phyloP scores from a whole-genome alignment of 2,113 vertebrate genomes.

The Coryphaenoides rupestris region DNA sequence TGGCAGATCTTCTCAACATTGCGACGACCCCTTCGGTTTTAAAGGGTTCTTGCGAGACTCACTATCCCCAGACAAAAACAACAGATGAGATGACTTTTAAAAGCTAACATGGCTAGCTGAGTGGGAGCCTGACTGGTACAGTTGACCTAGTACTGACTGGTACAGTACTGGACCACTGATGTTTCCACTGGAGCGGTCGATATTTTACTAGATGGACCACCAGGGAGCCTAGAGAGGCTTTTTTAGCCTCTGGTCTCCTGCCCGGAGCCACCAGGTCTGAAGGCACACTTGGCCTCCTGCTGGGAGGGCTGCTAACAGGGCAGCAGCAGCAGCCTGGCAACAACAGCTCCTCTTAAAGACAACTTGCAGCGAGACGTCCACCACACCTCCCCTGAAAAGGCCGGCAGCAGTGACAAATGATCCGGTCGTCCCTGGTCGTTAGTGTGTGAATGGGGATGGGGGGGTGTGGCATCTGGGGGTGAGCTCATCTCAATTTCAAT shows the following conservation, averaged over 20 bases:
- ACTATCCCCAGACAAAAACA: too few species aligned
- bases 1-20: too few species aligned
- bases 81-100: too few species aligned
- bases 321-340: slow-evolving; percentile 11
- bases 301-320: background rate
- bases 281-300: slow-evolving; percentile 1
- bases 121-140: too few species aligned
- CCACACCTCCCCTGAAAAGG: slow-evolving; percentile 34
- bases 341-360: slow-evolving; percentile 18
- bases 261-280: slow-evolving; percentile 1
- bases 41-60: too few species aligned
- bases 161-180: too few species aligned
- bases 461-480: slow-evolving; percentile 22
- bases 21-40: too few species aligned
- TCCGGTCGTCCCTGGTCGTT: slow-evolving; percentile 31
- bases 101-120: too few species aligned
- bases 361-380: slow-evolving; percentile 25
- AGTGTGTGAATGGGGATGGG: slow-evolving; percentile 52
- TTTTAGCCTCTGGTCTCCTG: background rate
- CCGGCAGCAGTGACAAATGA: slow-evolving; percentile 22
- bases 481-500: slow-evolving; percentile 34
- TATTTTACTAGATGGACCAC: too few species aligned
- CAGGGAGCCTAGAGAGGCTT: too few species aligned
- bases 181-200: too few species aligned
- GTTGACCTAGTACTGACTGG: too few species aligned